Evolutionary conservation across 2,888 invertebrate species (phyloP).

Genomic region (Drosophila diplacantha): DNA sequence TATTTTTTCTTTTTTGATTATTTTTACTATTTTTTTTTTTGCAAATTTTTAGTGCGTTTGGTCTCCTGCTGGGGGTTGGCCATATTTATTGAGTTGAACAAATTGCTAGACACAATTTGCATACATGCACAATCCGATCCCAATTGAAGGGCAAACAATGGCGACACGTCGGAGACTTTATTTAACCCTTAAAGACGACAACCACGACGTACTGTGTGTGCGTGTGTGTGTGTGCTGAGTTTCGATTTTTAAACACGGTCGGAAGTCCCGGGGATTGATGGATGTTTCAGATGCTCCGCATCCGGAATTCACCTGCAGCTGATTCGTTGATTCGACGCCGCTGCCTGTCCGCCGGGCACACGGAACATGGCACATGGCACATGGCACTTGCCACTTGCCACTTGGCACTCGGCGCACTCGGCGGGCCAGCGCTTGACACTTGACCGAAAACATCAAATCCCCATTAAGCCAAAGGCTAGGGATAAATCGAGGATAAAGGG

Average conservation of each 20-base stretch:
- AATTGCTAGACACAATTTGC: slow-evolving; percentile 47
- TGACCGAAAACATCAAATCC: slow-evolving; percentile 42
- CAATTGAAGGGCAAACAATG: slow-evolving; percentile 42
- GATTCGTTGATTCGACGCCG: slow-evolving; percentile 9
- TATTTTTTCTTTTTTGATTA: background rate
- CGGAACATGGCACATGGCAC: slow-evolving; percentile 12
- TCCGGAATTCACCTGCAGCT: slow-evolving; percentile 21
- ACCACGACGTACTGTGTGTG: background rate
- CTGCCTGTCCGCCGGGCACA: slow-evolving; percentile 16
- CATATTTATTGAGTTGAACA: slow-evolving; percentile 50
- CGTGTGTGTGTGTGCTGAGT: background rate
- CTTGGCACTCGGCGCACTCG: slow-evolving; percentile 4
- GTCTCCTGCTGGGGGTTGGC: slow-evolving; percentile 36
- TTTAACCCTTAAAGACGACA: slow-evolving; percentile 25
- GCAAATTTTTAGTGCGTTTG: slow-evolving; percentile 29
- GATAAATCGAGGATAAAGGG: slow-evolving; percentile 7
- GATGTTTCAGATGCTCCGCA: slow-evolving; percentile 9
- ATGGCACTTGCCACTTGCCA: slow-evolving; percentile 8
- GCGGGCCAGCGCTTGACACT: slow-evolving; percentile 31
- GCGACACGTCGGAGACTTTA: slow-evolving; percentile 26
- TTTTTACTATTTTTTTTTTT: background rate
- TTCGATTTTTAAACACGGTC: slow-evolving; percentile 1
- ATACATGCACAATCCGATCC: slow-evolving; percentile 27
- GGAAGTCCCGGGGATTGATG: slow-evolving; percentile 12
- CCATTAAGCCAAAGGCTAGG: slow-evolving; percentile 37